Evolutionary conservation across 2,797 vertebrate genomes (phyloP), one percentile per base, ranked within the genome.

Genomic region (Sciaenops ocellatus): DNA sequence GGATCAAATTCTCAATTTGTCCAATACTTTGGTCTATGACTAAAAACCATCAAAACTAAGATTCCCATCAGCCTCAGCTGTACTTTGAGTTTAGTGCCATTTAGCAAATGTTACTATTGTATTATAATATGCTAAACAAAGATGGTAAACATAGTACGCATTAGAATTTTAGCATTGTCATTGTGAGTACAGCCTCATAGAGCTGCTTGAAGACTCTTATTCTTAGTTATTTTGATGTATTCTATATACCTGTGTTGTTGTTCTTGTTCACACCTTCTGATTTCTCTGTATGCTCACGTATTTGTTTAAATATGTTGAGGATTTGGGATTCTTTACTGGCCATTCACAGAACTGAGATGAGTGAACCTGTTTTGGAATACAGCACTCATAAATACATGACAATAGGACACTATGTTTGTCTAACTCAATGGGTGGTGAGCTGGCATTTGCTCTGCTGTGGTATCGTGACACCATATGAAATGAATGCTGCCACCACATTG

Each of bases 391-490:
- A 44, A 76, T 44, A 18, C 56, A 68, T 10, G 48, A 74, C 41
- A 80, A 82, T 3, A 30, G 52, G 48, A 42, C 60, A 15, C 26
- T 26, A 26, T 38, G 30, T 44, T 51, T 22, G 30, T 84, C 41
- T 15, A 26, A 52, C 30, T 76, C 47, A 59, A 13, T 22, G 41
- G 50, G 52, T 65, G 44, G 48, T 55, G 64, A 76, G 60, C 15
- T 38, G 70, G 24, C 46, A n/a, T 70, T 64, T 76, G 44, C 18
- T 68, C 24, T 61, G 52, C n/a, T 59, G 46, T 3, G 8, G 52
- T 56, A 66, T 60, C 44, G 67, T 77, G 42, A 72, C 28, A 73
- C 26, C 67, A 70, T 77, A 24, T 28, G 54, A 64, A 71, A 65
- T 73, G 34, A 79, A 70, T 69, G 54, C 66, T 67, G 46, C 30